Base-by-base conservation (phyloP, 2,888 invertebrate genomes). In the Cosmorhoe ocellata region DNA sequence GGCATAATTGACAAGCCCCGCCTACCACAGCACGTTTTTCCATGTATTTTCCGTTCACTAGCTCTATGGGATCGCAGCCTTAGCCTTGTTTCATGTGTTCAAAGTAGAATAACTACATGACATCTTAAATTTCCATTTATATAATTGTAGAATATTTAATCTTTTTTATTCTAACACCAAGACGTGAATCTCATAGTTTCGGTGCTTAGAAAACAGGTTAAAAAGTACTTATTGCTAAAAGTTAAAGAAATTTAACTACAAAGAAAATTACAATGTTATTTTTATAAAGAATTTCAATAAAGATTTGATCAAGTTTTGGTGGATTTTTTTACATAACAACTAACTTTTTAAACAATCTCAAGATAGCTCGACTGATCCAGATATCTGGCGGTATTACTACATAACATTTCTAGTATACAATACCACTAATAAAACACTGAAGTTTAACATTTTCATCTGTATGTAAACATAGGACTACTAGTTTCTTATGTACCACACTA, bases 391-490 rank as follows among this genome's bases (percentile, higher is more conserved):
- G 4, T 18, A 18, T 18, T 18, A 3, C 2, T 18, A 92, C 7
- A 11, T 13, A 1, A 7, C n/a, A n/a, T n/a, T 8, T 24, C 36
- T 34, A 88, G 73, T 79, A 88, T 12, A 87, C 84, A 66, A 95
- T 92, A 14, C 95, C 95, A 57, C 94, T 94, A 61, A 97, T 92
- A 79, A 96, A 95, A 75, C 95, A 96, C 81, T 96, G 95, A 53
- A 97, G 87, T 10, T 93, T 93, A 6, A 97, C 91, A 76, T 94
- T 94, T 45, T 94, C 94, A 52, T 95, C 93, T 12, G 94, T 92
- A 61, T 94, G 92, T 55, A 97, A 84, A 66, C 93, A 92, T 67
- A 97, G 81, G 71, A 96, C 95, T 0, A 96, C 93, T 67, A 95
- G 91, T 71, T 91, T 92, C 55, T 94, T 94, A 56, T 95, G 91